Percentiles rank a stretch among this genome's conserved stretches.
These are phyloP conservation scores for Irena cyanogastra DNA, from an alignment of 2,113 vertebrate genomes.

Conservation along the genomic window DNA sequence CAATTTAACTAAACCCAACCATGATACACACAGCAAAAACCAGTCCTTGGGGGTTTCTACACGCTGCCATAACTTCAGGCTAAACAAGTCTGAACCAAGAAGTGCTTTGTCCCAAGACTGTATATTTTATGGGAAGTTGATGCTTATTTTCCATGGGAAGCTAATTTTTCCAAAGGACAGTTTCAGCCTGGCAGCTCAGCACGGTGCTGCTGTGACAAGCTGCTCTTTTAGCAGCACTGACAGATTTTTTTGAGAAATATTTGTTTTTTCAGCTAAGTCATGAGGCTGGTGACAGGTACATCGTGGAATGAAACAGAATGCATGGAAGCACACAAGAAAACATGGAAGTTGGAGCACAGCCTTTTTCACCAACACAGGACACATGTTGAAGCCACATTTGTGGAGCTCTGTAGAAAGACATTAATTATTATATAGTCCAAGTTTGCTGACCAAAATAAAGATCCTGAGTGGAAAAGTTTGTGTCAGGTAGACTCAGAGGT, in stretches of 20 bases:
- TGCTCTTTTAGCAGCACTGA: not conserved
- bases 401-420: not conserved
- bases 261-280: constrained; percentile 51
- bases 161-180: constrained; percentile 42
- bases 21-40: not conserved
- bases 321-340: not conserved
- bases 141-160: constrained; percentile 59
- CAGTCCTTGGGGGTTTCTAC: not conserved
- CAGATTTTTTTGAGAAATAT: constrained; percentile 14
- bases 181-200: not conserved
- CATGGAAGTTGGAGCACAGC: not conserved
- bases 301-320: not conserved
- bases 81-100: constrained; percentile 50
- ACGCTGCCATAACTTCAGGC: constrained; percentile 31
- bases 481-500: not conserved
- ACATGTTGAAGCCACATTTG: not conserved
- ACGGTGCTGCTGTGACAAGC: constrained; percentile 26
- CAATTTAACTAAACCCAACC: not conserved
- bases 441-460: not conserved
- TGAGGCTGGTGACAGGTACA: constrained; percentile 12
- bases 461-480: not conserved
- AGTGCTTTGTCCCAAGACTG: constrained; percentile 31
- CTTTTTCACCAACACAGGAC: not conserved
- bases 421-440: not conserved
- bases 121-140: constrained; percentile 46